Evolutionary conservation across 2,113 vertebrate genomes (phyloP).

Genomic region (Ameiurus melas): DNA sequence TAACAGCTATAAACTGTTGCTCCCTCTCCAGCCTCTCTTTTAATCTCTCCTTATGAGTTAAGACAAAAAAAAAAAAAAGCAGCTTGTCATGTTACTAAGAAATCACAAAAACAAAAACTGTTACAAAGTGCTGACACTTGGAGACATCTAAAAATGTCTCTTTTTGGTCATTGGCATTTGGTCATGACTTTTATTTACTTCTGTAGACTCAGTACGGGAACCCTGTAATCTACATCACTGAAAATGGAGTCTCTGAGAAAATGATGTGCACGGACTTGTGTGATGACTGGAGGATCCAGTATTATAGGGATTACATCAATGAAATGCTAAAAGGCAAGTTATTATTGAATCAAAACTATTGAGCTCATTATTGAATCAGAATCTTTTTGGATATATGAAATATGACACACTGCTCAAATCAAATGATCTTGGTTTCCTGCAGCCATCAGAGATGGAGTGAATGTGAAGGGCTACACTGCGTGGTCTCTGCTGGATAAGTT

Average conservation of each 20-base stretch:
- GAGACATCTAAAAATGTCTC: not conserved
- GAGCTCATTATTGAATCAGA: not conserved
- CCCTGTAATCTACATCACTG: constrained; percentile 86
- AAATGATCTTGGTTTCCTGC: constrained; percentile 36
- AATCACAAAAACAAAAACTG: not conserved
- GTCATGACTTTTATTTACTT: constrained; percentile 26
- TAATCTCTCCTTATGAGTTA: not conserved
- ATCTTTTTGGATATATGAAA: not conserved
- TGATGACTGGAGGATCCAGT: constrained; percentile 89
- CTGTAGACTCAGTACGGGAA: constrained; percentile 88
- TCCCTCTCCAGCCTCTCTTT: not conserved
- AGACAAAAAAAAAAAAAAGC: not conserved
- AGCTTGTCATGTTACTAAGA: not conserved
- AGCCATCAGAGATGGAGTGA: constrained; percentile 90
- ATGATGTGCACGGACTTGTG: constrained; percentile 80
- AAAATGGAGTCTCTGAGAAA: constrained; percentile 89
- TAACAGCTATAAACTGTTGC: not conserved
- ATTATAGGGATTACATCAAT: constrained; percentile 86
- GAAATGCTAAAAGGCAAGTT: constrained; percentile 91
- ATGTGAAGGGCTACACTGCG: constrained; percentile 85
- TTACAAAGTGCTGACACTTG: not conserved
- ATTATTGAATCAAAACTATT: not conserved
- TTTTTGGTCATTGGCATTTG: not conserved
- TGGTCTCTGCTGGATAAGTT: constrained; percentile 94
- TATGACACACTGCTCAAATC: not conserved